Evolutionary conservation across 1,140 invertebrate species (phyloP), one percentile per base, ranked within the genome.

Genomic region (Hormaphis cornu): DNA sequence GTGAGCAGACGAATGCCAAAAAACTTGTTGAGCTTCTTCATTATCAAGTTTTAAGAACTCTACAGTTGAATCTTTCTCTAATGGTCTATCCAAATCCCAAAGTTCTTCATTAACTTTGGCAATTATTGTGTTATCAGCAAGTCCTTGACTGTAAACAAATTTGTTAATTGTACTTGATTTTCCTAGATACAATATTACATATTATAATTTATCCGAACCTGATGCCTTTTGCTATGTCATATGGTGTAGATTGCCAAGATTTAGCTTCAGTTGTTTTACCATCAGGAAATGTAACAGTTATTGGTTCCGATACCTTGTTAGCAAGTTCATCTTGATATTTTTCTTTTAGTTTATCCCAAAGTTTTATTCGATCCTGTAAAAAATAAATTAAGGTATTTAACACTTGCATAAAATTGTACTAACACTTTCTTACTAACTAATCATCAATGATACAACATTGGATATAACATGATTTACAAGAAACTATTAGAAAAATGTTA

Each of bases 1-100:
- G 77, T 99, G 97, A 33, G 97, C 97, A 28, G 94, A 94, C 0
- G 95, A 98, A 79, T 99, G 97, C 97, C 97, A 99, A 79, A 98
- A 99, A 0, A 99, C 97, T 74, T 92, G 87, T 76, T 94, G 87
- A 33, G 89, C 93, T 76, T 99, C 95, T 33, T 91, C 86, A 80
- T 97, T 87, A 75, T 98, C 93, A 82, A 99, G 98, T 75, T 97
- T 96, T 0, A 99, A 79, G 0, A 99, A 79, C 73, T 97, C 84
- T 26, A 99, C 77, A 59, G 82, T 86, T 75, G 89, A 91, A 78
- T 89, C 86, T 8, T 74, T 78, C 80, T 99, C 96, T 20, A 99
- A 81, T 7, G 96, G 95, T 73, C 97, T 82, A 77, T 99, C 96
- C 37, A 99, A 81, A 79, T 99, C 97, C 97, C 97, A 99, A 0